Conservation (phyloP, 2,113 vertebrate species). For the Boulengerochromis microlepis region DNA sequence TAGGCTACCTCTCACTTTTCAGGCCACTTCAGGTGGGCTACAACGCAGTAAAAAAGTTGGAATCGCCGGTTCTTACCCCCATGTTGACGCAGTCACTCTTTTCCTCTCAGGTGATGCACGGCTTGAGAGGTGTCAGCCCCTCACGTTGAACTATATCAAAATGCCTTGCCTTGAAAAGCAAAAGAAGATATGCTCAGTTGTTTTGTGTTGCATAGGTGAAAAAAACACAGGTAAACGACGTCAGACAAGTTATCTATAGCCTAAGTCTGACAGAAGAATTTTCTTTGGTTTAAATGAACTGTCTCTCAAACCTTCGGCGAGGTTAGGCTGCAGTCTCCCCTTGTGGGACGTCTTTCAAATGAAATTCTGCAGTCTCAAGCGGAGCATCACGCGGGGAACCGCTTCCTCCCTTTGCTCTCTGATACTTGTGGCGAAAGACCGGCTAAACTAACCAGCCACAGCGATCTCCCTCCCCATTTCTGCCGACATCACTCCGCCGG, state of each 20-base stretch:
- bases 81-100: constrained; percentile 74
- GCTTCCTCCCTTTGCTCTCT: constrained; percentile 58
- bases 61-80: constrained; percentile 72
- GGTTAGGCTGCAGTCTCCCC: constrained; percentile 14
- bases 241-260: neutral
- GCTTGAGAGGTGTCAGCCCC: constrained; percentile 70
- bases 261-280: neutral
- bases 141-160: constrained; percentile 45
- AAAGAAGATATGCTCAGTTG: constrained; percentile 20
- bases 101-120: constrained; percentile 71
- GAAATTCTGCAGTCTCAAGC: constrained; percentile 64
- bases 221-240: neutral
- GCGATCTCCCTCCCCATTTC: constrained; percentile 61
- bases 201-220: neutral
- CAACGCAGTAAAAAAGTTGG: constrained; percentile 44
- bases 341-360: constrained; percentile 51
- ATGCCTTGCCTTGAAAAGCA: constrained; percentile 54
- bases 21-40: constrained; percentile 44
- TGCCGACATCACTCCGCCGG: constrained; percentile 59
- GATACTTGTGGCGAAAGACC: constrained; percentile 65
- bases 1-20: neutral
- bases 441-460: constrained; percentile 56
- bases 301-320: constrained; percentile 36
- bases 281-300: neutral
- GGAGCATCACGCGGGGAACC: constrained; percentile 68